A percentile compares a stretch with the other conserved stretches of the same genome.
These are phyloP conservation scores for Rhagophthalmus giganteus DNA, from an alignment of 2,888 invertebrate species.

Conservation along the genomic window DNA sequence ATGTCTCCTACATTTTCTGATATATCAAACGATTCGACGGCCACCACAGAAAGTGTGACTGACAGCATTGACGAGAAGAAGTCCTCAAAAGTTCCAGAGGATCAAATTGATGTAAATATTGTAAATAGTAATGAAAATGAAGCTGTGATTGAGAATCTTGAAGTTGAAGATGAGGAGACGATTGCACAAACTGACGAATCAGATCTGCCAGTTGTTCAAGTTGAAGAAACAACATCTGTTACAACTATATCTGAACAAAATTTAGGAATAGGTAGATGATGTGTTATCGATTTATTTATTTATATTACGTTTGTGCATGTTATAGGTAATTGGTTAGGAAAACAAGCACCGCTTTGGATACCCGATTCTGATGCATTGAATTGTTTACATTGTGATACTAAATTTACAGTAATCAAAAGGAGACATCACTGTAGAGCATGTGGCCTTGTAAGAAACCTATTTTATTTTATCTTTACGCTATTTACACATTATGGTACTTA, in stretches of 20 bases:
- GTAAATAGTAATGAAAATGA: no score
- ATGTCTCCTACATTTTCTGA: constrained; percentile 47
- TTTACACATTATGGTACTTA: no score
- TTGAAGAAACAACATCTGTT: not conserved
- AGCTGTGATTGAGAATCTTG: no score
- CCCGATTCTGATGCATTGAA: constrained; percentile 79
- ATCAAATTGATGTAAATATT: no score
- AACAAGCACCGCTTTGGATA: constrained; percentile 82
- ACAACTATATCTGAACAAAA: not conserved
- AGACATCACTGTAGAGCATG: constrained; percentile 89
- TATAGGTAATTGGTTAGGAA: constrained; percentile 60
- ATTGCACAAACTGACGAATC: not conserved
- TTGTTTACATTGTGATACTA: constrained; percentile 80
- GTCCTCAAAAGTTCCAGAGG: no score
- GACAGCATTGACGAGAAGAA: constrained; percentile 11
- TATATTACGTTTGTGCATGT: no score
- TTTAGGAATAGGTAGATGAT: no score
- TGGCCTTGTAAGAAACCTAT: constrained; percentile 69
- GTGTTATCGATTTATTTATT: no score
- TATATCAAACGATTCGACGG: constrained; percentile 40
- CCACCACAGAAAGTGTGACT: constrained; percentile 33
- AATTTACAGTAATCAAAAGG: constrained; percentile 80
- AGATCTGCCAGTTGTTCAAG: not conserved
- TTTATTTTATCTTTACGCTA: not conserved
- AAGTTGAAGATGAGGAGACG: not conserved